Evolutionary conservation across 2,113 vertebrate species (phyloP).

Genomic region (Hypomesus transpacificus): DNA sequence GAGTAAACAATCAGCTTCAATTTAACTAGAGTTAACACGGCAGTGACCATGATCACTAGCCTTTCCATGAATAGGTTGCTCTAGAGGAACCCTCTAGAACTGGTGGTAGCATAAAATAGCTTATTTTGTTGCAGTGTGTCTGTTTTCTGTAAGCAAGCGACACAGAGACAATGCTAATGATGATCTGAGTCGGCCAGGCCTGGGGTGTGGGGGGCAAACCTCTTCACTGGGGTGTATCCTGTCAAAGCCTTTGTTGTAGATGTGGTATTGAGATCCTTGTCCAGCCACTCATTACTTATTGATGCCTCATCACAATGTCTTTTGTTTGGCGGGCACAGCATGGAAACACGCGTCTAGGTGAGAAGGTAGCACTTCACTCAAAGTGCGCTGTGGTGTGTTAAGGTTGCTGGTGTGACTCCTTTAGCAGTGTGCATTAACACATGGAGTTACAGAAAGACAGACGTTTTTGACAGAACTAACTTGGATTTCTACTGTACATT

Average conservation of each 20-base stretch:
- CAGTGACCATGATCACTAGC: background rate
- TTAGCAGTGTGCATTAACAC: background rate
- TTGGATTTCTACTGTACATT: too few relatives aligned
- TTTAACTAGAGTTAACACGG: conserved; percentile 48
- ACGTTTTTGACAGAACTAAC: background rate
- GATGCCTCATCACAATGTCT: conserved; percentile 27
- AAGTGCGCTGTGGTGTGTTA: conserved; percentile 8
- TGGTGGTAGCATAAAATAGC: conserved; percentile 32
- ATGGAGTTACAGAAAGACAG: background rate
- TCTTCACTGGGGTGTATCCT: conserved; percentile 33
- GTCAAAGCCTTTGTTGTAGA: conserved; percentile 30
- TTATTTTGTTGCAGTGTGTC: conserved; percentile 48
- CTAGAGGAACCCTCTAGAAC: conserved; percentile 18
- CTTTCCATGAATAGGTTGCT: conserved; percentile 2
- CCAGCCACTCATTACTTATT: conserved; percentile 56
- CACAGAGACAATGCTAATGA: conserved; percentile 47
- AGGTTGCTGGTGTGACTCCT: background rate
- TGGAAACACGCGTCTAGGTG: conserved; percentile 43
- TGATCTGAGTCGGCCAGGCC: conserved; percentile 40
- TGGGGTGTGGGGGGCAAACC: conserved; percentile 3
- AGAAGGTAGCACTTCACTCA: conserved; percentile 39
- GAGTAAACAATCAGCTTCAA: conserved; percentile 33
- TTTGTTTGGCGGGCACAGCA: conserved; percentile 47
- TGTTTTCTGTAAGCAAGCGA: conserved; percentile 41
- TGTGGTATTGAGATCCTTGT: conserved; percentile 27